These are phyloP conservation scores for Autographa gamma DNA, from an alignment of 2,888 invertebrate species.

Conservation along the genomic window DNA sequence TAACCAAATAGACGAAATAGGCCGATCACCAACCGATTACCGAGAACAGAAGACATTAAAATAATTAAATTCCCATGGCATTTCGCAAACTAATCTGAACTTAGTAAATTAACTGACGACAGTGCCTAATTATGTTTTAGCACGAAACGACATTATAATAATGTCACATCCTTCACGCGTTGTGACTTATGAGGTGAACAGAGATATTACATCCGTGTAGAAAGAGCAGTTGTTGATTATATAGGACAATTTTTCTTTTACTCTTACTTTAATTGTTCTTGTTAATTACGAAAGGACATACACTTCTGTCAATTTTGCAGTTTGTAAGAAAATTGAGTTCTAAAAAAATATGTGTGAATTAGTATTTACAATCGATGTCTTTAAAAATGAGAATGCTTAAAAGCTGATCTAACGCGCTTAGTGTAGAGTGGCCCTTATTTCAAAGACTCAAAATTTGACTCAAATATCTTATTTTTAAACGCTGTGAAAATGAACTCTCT, in stretches of 20 bases:
- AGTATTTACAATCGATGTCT: too few species aligned
- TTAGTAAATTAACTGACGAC: slow-evolving; percentile 23
- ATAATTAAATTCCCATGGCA: slow-evolving; percentile 27
- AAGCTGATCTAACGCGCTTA: too few species aligned
- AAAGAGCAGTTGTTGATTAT: background rate
- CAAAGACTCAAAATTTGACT: too few species aligned
- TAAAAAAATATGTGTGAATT: too few species aligned
- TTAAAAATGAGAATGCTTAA: too few species aligned
- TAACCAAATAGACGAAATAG: background rate
- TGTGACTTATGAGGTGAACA: slow-evolving; percentile 26
- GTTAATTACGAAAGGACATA: background rate
- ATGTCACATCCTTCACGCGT: slow-evolving; percentile 35
- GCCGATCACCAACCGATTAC: background rate
- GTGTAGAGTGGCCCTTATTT: too few species aligned
- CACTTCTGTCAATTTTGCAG: too few species aligned
- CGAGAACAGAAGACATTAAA: slow-evolving; percentile 2
- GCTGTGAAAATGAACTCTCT: too few species aligned
- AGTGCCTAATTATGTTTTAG: slow-evolving; percentile 36
- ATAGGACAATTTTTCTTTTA: background rate
- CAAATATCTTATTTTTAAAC: too few species aligned
- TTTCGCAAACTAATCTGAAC: slow-evolving; percentile 35
- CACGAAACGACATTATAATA: slow-evolving; percentile 49
- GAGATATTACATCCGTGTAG: slow-evolving; percentile 3
- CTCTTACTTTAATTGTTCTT: background rate
- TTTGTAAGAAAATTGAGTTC: too few species aligned